Base-by-base conservation (phyloP, 1,140 invertebrate species). In the Eriosoma lanigerum region DNA sequence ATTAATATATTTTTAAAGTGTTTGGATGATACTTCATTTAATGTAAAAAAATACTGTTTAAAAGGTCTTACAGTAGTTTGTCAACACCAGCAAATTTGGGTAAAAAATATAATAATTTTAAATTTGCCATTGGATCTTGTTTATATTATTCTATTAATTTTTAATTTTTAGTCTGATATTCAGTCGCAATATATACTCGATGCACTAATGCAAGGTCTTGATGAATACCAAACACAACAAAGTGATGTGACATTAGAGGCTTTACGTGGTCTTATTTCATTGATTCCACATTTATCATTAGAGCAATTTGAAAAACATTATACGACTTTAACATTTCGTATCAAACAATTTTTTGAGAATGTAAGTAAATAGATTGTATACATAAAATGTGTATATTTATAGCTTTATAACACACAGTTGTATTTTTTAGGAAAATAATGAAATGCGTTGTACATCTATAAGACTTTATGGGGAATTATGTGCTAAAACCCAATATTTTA, bases 31-130 rank as follows among this genome's bases (percentile, higher is more conserved):
- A 78, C 29, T 8, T 78, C 75, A 2, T 62, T 19, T 24, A 44
- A 26, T 48, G 24, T 78, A 26, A 58, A 58, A 26, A 78, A 60
- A 26, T 78, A 78, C 9, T 78, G 75, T 78, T 78, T 78, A 48
- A 78, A 78, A 78, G 75, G 75, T n/a, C 75, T 78, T 13, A 78
- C 75, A n/a, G 75, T 78, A 2, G 60, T 78, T 60, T 78, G 75
- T 29, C 75, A 78, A 60, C 54, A 60, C 17, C 75, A 78, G 3
- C 75, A 78, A 1, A 44, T 62, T 29, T 26, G 38, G 75, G 75
- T 78, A 60, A 62, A 58, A 9, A 24, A 24, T 4, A 38, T 46
- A 6, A 60, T 15, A 46, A 76, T 24, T 32, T 32, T n/a, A 17
- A 13, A 26, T 48, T 48, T 48, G 1, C 6, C 12, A n/a, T 48